Conservation (phyloP, 2,113 vertebrate species). For the Struthio camelus region DNA sequence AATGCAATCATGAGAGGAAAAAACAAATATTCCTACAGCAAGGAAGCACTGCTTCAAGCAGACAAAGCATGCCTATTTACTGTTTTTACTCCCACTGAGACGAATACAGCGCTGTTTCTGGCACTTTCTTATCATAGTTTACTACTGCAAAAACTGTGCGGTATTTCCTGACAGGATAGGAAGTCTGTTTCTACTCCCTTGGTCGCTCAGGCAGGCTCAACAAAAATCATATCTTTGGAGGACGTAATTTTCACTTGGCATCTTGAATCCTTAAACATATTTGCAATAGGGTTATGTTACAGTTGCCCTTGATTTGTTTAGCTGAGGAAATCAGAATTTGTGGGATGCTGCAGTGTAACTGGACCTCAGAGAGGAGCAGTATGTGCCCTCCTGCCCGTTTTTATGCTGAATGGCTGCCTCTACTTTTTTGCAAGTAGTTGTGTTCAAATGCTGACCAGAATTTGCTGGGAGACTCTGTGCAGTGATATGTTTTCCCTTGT, state of each 20-base stretch:
- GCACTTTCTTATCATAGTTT: background rate
- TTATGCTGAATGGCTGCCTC: background rate
- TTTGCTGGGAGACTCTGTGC: background rate
- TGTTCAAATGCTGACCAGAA: background rate
- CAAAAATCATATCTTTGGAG: background rate
- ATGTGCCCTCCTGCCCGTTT: background rate
- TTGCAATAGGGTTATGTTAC: background rate
- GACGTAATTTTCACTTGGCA: background rate
- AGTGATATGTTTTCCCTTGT: background rate
- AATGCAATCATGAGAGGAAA: background rate
- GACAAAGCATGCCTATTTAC: background rate
- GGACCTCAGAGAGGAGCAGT: background rate
- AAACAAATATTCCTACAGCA: background rate
- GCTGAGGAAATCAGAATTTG: background rate
- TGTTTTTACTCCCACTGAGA: background rate
- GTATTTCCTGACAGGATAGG: background rate
- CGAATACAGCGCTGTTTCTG: background rate
- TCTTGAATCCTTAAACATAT: background rate
- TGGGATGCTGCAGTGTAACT: rapidly evolving
- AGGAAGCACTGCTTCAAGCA: background rate
- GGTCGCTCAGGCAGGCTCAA: background rate
- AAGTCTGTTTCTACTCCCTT: background rate
- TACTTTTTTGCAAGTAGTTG: background rate
- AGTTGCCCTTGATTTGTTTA: background rate
- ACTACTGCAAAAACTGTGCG: background rate